Base-by-base conservation (phyloP, 2,888 invertebrate genomes). In the Ceratothoa steindachneri region DNA sequence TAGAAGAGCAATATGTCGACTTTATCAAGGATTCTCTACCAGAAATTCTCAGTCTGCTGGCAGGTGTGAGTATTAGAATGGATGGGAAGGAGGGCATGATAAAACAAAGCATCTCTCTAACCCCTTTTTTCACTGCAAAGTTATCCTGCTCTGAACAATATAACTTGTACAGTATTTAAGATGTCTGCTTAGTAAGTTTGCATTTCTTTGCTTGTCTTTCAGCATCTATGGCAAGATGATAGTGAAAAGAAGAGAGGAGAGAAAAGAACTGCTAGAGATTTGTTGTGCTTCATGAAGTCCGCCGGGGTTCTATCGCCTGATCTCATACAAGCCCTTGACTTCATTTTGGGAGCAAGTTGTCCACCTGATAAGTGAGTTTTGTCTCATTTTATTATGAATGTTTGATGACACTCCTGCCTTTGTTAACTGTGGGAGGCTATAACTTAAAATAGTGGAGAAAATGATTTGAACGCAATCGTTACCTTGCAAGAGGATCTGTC, bases 251-350 rank as follows among this genome's bases (percentile, higher is more conserved):
- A 72, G 31, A 64, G 71, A 41, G 69, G 69, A 12, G 78, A 78
- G 27, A 73, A 73, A 55, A 69, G 75, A 15, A 74, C 74, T 28
- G 41, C 74, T 12, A 69, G 74, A 53, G 79, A 79, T 65, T 65
- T 79, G n/a, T 64, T 79, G 15, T 69, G 79, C n/a, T 74, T 76
- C 55, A 79, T 79, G 79, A 76, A 74, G 29, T 69, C 71, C 4
- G 75, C 76, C 7, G 79, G 79, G 0, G 79, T 79, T n/a, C 30
- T 79, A 28, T 72, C 74, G 15, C 72, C 74, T 1, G 74, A 79
- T 51, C 76, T 79, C 51, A 76, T 76, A 9, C 69, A 66, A 31
- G 68, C 76, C 3, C 74, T 79, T 0, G 60, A 51, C 1, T 76
- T 79, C 60, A 68, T 79, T 22, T 69, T 79, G 12, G 79, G 79